phyloP scores from a whole-genome alignment of 1,140 invertebrate genomes.

The Drosophila paulistorum region DNA sequence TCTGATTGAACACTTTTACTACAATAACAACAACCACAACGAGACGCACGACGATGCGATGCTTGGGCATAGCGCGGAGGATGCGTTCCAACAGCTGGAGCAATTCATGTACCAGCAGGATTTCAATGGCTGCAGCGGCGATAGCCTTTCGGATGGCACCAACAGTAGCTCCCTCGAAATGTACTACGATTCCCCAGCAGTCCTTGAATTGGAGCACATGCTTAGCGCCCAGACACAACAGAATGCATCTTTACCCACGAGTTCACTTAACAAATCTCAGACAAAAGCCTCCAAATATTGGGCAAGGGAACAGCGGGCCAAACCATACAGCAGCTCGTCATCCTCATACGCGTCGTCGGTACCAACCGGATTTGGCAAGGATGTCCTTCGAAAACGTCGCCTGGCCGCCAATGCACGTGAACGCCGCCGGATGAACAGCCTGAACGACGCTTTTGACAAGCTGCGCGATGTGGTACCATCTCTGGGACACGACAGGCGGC shows the following conservation, averaged over 20 bases:
- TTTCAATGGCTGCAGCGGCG: slow-evolving; percentile 42
- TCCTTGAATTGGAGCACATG: slow-evolving; percentile 64
- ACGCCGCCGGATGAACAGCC: slow-evolving; percentile 90
- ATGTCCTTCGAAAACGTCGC: slow-evolving; percentile 86
- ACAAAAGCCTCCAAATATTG: slow-evolving; percentile 51
- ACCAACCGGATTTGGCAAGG: slow-evolving; percentile 39
- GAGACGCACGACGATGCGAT: slow-evolving; percentile 25
- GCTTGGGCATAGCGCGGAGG: slow-evolving; percentile 11
- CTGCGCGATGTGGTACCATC: slow-evolving; percentile 91
- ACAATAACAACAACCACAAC: slow-evolving; percentile 29
- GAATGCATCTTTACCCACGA: slow-evolving; percentile 19
- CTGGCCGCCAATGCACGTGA: slow-evolving; percentile 91
- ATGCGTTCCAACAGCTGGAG: slow-evolving; percentile 59
- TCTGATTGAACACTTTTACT: slow-evolving; percentile 64
- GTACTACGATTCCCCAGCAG: slow-evolving; percentile 51
- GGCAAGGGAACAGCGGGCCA: slow-evolving; percentile 47
- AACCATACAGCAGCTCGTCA: slow-evolving; percentile 46
- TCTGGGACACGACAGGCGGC: slow-evolving; percentile 88
- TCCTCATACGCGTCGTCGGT: not conserved
- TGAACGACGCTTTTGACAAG: slow-evolving; percentile 92
- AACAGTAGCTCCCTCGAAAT: slow-evolving; percentile 49
- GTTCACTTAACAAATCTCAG: slow-evolving; percentile 33
- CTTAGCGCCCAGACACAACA: slow-evolving; percentile 49
- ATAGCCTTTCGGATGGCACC: slow-evolving; percentile 61
- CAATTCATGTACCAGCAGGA: slow-evolving; percentile 58